phyloP scores from a whole-genome alignment of 2,113 vertebrate genomes.

The Dermatemys mawii region DNA sequence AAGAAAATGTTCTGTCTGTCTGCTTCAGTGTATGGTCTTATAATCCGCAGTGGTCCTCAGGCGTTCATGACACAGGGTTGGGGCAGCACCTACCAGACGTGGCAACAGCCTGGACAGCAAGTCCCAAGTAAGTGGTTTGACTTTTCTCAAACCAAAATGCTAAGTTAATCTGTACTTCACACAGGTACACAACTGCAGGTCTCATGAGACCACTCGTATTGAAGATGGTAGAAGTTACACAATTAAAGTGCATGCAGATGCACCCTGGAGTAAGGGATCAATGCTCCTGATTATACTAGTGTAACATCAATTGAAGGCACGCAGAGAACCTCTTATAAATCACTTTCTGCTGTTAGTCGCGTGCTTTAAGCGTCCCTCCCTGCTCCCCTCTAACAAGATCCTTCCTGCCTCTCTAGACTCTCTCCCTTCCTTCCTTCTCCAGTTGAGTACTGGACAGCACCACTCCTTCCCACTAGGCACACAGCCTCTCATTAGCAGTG shows the following conservation, averaged over 20 bases:
- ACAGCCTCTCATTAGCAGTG: background rate
- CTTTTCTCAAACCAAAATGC: too few relatives aligned
- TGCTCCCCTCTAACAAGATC: background rate
- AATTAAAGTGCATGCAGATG: background rate
- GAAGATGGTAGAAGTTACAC: background rate
- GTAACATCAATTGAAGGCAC: background rate
- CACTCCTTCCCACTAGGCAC: background rate
- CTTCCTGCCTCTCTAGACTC: background rate
- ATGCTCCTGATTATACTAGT: background rate
- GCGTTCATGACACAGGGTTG: conserved; percentile 95
- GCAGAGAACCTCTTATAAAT: fast-evolving
- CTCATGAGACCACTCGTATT: fast-evolving
- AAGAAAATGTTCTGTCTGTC: background rate
- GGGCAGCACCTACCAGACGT: conserved; percentile 96
- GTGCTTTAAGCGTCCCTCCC: background rate
- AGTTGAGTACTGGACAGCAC: background rate
- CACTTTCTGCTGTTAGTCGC: background rate
- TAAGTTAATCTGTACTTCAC: background rate
- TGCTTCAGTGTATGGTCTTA: conserved; percentile 28
- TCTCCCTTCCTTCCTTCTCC: background rate
- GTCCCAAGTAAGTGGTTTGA: conserved; percentile 87
- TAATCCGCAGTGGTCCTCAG: conserved; percentile 87
- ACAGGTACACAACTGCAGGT: background rate
- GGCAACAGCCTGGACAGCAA: conserved; percentile 95
- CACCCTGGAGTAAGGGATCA: background rate